phyloP scores from a whole-genome alignment of 2,113 vertebrate genomes.

The Hippocampus zosterae region DNA sequence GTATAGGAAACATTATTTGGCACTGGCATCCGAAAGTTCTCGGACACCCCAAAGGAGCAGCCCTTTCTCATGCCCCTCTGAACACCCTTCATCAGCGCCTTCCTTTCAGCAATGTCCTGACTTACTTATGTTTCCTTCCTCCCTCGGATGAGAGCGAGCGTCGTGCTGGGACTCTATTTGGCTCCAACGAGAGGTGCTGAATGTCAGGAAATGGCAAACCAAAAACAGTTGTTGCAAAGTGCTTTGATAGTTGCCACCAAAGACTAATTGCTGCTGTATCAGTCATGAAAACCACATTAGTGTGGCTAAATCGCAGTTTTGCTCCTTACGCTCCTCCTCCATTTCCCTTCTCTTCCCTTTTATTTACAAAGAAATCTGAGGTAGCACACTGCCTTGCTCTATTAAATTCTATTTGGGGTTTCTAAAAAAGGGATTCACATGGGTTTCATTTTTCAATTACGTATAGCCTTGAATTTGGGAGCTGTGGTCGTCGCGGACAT shows the following conservation, averaged over 20 bases:
- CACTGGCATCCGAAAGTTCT: conserved; percentile 32
- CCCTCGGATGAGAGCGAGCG: conserved; percentile 45
- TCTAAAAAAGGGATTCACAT: conserved; percentile 55
- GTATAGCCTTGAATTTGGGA: conserved; percentile 48
- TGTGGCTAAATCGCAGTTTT: conserved; percentile 18
- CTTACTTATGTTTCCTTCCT: conserved; percentile 53
- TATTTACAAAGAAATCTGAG: conserved; percentile 14
- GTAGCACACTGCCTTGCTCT: conserved; percentile 45
- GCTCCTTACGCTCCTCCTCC: conserved; percentile 8
- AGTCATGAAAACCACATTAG: conserved; percentile 36
- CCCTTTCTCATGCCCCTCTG: conserved; percentile 54
- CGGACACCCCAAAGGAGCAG: conserved; percentile 36
- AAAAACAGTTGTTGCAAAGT: conserved; percentile 38
- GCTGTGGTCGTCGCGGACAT: conserved; percentile 61
- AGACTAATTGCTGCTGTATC: conserved; percentile 10
- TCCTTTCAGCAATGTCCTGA: conserved; percentile 28
- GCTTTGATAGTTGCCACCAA: conserved; percentile 36
- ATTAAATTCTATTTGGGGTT: conserved; percentile 61
- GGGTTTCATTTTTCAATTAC: conserved; percentile 65
- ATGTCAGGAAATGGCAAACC: conserved; percentile 23
- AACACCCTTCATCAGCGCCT: conserved; percentile 49
- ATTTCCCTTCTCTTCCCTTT: not conserved
- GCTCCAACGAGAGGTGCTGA: conserved; percentile 33
- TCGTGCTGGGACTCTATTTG: conserved; percentile 41
- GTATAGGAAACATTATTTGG: conserved; percentile 54